Evolutionary conservation across 2,888 invertebrate species (phyloP).

Genomic region (Brachyptera risi): DNA sequence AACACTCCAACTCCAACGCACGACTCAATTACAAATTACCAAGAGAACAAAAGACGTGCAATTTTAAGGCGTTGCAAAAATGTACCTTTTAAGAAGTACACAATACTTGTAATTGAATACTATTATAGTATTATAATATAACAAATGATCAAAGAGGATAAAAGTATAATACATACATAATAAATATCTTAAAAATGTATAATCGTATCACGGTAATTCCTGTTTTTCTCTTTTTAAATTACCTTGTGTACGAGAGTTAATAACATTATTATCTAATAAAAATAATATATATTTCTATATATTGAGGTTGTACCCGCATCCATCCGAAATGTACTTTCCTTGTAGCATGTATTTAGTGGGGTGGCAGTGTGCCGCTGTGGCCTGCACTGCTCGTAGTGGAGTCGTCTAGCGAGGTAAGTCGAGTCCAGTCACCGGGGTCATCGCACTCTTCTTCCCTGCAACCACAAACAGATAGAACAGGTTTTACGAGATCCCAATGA

Average conservation of each 20-base stretch:
- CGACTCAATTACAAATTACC: too few relatives aligned
- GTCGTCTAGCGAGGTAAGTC: constrained; percentile 1
- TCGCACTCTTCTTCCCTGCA: neutral
- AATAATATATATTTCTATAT: constrained; percentile 22
- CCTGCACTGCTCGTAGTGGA: neutral
- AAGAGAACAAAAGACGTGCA: neutral
- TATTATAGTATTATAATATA: constrained; percentile 10
- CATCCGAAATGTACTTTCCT: constrained; percentile 30
- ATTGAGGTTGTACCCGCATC: constrained; percentile 32
- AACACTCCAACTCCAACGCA: too few relatives aligned
- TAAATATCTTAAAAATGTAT: constrained; percentile 23
- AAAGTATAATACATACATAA: constrained; percentile 22
- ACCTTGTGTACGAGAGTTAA: constrained; percentile 25
- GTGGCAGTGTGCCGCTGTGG: neutral
- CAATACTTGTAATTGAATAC: constrained; percentile 21
- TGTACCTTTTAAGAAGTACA: constrained; percentile 13
- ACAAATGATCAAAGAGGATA: constrained; percentile 12
- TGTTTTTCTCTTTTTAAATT: constrained; percentile 23
- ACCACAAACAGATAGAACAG: too few relatives aligned
- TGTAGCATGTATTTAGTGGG: constrained; percentile 21
- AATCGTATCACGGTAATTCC: constrained; percentile 23
- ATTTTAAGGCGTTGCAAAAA: neutral
- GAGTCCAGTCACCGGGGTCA: neutral
- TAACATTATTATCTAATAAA: constrained; percentile 29
- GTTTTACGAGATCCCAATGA: too few relatives aligned